phyloP scores from a whole-genome alignment of 2,113 vertebrate genomes.

The Atherinomorus stipes region DNA sequence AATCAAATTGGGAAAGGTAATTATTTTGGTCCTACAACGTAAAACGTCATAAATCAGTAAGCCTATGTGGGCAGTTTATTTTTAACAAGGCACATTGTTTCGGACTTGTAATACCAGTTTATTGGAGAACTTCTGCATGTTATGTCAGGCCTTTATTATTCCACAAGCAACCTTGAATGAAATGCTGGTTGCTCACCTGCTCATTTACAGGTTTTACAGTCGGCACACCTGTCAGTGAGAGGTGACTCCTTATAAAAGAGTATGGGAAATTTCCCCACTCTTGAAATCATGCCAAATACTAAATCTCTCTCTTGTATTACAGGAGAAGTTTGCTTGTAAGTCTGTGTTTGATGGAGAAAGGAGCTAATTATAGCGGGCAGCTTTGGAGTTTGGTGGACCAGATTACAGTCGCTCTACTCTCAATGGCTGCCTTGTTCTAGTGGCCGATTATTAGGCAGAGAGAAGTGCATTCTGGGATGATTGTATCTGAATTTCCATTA shows the following conservation, averaged over 20 bases:
- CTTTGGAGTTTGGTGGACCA: conserved; percentile 79
- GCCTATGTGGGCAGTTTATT: conserved; percentile 16
- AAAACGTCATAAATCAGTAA: conserved; percentile 32
- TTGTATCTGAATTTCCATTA: conserved; percentile 84
- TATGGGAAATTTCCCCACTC: conserved; percentile 18
- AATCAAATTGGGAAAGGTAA: conserved; percentile 33
- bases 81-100: conserved; percentile 32
- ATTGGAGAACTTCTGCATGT: conserved; percentile 22
- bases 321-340: conserved; percentile 66
- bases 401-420: conserved; percentile 81
- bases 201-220: conserved; percentile 35
- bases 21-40: not conserved
- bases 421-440: conserved; percentile 84
- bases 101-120: conserved; percentile 19
- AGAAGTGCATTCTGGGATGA: conserved; percentile 85
- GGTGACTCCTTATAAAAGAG: conserved; percentile 28
- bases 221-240: conserved; percentile 43
- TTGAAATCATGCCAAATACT: conserved; percentile 38
- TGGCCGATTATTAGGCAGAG: conserved; percentile 79
- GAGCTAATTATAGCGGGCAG: conserved; percentile 82
- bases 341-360: conserved; percentile 80
- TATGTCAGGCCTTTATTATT: not conserved
- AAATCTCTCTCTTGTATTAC: conserved; percentile 53
- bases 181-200: conserved; percentile 39
- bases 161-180: conserved; percentile 28